Percentiles rank a stretch among this genome's conserved stretches.
phyloP scores from a whole-genome alignment of 2,888 invertebrate genomes.

The Thymelicus acteon region DNA sequence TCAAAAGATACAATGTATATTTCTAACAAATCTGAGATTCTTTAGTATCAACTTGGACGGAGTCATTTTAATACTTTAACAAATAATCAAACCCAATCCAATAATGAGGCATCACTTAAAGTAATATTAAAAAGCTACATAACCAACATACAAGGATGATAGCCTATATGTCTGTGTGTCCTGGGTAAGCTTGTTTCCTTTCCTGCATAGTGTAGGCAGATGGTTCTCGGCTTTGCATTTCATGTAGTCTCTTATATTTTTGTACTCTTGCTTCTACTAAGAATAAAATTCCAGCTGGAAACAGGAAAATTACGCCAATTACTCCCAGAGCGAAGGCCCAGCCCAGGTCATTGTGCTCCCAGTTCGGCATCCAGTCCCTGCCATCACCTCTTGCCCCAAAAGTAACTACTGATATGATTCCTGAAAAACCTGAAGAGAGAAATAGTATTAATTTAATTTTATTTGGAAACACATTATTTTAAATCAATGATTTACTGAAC shows the following conservation, averaged over 20 bases:
- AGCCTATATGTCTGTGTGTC: conserved; percentile 89
- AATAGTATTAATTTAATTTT: not conserved
- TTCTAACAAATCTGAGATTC: not conserved
- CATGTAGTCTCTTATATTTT: conserved; percentile 89
- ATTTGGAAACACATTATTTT: no score
- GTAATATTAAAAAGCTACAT: not conserved
- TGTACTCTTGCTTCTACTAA: conserved; percentile 93
- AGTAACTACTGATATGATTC: conserved; percentile 92
- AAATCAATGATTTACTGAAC: no score
- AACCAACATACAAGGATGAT: not conserved
- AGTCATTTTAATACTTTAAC: conserved; percentile 27
- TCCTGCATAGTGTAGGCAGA: conserved; percentile 88
- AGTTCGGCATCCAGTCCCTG: conserved; percentile 97
- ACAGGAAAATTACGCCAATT: conserved; percentile 89
- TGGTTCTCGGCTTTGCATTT: conserved; percentile 87
- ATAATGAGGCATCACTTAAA: not conserved
- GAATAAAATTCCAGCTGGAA: conserved; percentile 92
- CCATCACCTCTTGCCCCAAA: conserved; percentile 97
- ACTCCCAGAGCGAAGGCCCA: conserved; percentile 97
- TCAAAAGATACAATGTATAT: no score
- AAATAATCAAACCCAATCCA: not conserved
- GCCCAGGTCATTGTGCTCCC: conserved; percentile 97
- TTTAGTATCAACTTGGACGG: conserved; percentile 41
- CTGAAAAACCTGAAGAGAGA: conserved; percentile 87
- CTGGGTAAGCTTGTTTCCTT: conserved; percentile 82